Evolutionary conservation across 2,888 invertebrate genomes (phyloP), one percentile per base, ranked within the genome.

Genomic region (Encarsia formosa): DNA sequence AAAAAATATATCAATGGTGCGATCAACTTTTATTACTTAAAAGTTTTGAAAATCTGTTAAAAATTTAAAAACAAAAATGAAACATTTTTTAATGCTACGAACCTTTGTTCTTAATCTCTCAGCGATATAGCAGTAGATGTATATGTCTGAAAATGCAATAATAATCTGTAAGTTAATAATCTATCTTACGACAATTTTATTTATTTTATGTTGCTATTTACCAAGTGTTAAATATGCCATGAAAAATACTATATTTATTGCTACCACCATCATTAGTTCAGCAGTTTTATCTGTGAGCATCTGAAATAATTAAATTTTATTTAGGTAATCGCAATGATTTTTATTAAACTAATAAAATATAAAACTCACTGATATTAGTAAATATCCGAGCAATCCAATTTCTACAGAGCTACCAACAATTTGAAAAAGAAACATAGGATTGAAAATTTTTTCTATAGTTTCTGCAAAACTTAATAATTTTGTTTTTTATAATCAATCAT

Each of bases 371-470:
- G 40, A 18, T 2, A 52, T 20, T 20, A 55, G 18, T 29, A 42
- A 11, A 22, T 48, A 58, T 16, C 55, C 43, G 29, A 55, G 52
- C 8, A 50, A 18, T 29, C 47, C 47, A 9, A 58, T 15, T n/a
- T 38, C 22, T 1, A 52, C 8, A 5, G 45, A 43, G 8, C 23
- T 52, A n/a, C 18, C 16, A 6, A 54, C 3, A 13, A 57, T 19
- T 52, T 57, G 51, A 9, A 44, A 11, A 5, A 57, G 32, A 32
- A 57, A 52, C 54, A 57, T 55, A 4, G 37, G 13, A 18, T 57
- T 55, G 29, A 55, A 57, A 22, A 31, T 45, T 4, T 49, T 9
- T 47, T 57, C 57, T 8, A 54, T 51, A 6, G 18, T 6, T 18
- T 48, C 44, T 29, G 54, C 42, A 43, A 50, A 51, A 32, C 56